Evolutionary conservation across 2,888 invertebrate species (phyloP), one percentile per base, ranked within the genome.

Genomic region (Ophioninae sp.): DNA sequence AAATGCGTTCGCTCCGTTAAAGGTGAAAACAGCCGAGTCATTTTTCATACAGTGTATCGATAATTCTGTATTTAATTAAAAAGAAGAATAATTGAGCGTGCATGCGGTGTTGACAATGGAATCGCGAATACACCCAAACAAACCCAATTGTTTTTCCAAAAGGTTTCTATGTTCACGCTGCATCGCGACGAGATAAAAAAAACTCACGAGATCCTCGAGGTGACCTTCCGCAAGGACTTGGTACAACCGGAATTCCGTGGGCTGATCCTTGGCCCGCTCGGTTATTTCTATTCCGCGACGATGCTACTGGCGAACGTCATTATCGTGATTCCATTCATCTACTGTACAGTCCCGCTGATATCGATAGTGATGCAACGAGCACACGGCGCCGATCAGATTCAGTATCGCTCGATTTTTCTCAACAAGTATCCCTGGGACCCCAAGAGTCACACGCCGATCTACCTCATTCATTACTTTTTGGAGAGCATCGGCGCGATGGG

Each of bases 121-220:
- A 30, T 30, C 8, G 44, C 44, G 10, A 9, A 3, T 44, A 44
- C 17, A 17, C 17, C n/a, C n/a, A n/a, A 0, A 13, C 51, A 6
- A 51, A 1, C 1, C 5, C 6, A 13, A 10, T 37, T 23, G 2
- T 37, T 59, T 58, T 59, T 39, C 6, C 61, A 22, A 13, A 73
- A 73, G 72, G 61, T 73, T 6, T 22, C 22, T 13, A 20, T 73
- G 41, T 73, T 51, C 72, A 20, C n/a, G 7, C n/a, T 61, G 13
- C 39, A 73, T 30, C 59, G 61, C 17, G 22, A 59, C 22, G 22
- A 61, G 0, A 22, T 61, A 13, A 13, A 22, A 13, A 23, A 10
- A 61, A 61, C 39, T 22, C 72, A 73, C 72, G 41, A 73, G 1
- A 73, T 17, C 23, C 41, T 73, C 39, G 72, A 59, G 23, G 5